These are phyloP conservation scores for rabbit (Oryctolagus cuniculus) DNA, from an alignment of 2,113 vertebrate genomes.

Conservation along the genomic window DNA sequence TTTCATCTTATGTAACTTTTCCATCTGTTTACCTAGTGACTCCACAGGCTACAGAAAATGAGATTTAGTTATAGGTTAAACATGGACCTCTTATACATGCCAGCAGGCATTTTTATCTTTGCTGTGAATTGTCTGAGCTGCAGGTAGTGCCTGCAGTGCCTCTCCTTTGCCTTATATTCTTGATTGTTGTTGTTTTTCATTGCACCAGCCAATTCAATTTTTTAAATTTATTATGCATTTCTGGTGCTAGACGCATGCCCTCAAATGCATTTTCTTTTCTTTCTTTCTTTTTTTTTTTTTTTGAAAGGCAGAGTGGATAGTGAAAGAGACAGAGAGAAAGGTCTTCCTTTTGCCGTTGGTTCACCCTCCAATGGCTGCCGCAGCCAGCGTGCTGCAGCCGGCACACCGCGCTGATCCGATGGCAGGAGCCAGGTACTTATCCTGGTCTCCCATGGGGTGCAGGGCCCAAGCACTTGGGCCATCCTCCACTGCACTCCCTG, in stretches of 20 bases:
- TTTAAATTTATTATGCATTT: background rate
- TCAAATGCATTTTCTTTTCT: background rate
- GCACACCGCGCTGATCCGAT: too few relatives aligned
- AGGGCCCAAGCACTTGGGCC: too few relatives aligned
- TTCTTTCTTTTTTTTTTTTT: too few relatives aligned
- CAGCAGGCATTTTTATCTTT: background rate
- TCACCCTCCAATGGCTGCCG: too few relatives aligned
- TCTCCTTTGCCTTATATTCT: background rate
- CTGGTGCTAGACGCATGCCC: background rate
- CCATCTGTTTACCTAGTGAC: background rate
- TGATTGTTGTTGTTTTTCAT: background rate
- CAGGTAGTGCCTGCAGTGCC: background rate
- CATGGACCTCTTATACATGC: background rate
- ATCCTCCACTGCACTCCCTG: too few relatives aligned
- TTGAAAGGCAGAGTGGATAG: too few relatives aligned
- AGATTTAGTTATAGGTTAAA: constrained; percentile 24
- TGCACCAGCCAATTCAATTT: background rate
- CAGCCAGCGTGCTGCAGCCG: too few relatives aligned
- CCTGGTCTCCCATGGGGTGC: too few relatives aligned
- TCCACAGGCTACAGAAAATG: background rate
- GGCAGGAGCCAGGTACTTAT: too few relatives aligned
- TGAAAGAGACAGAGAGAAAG: too few relatives aligned
- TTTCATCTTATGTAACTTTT: constrained; percentile 42
- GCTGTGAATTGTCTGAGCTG: background rate
- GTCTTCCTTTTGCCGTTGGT: too few relatives aligned